Evolutionary conservation across 2,888 invertebrate species (phyloP), one percentile per base, ranked within the genome.

Genomic region (Lepeophtheirus nordmannii): DNA sequence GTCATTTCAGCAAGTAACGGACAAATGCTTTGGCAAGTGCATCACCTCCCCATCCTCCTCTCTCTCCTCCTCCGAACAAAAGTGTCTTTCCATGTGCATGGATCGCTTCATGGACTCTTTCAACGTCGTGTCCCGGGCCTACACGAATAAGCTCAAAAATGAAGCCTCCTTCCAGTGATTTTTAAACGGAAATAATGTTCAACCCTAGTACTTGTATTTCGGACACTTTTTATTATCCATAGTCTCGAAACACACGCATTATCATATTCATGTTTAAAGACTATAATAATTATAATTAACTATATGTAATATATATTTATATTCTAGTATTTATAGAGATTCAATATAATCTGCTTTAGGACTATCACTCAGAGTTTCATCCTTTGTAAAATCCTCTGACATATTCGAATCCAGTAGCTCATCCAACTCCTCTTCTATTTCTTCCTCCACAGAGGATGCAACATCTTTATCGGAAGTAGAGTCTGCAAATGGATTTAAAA

Each of bases 41-140:
- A 83, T 96, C 72, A 78, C 78, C 65, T 93, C 90, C 75, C 96
- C 96, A 37, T 94, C 94, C 22, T 84, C 86, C 12, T 85, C 89
- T 1, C 75, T 94, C 70, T 92, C 89, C 75, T 87, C 82, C 74
- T 87, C 89, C 0, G 92, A 92, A 81, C 83, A 94, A 85, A 93
- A 91, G 84, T 96, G 94, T 75, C 82, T 96, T 71, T 89, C 91
- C 0, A 92, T 93, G 89, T 96, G 96, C 76, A 93, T 94, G 93
- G 96, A 96, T 76, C 82, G 96, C 73, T 97, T 90, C 80, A 89
- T 94, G 88, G 96, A 97, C 74, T 84, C 92, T 3, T 93, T 89
- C 86, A 90, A 92, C 77, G 78, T 92, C 66, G 90, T 96, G 12
- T 89, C 91, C 12, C 84, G 86, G 76, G 85, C 92, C 0, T 94